Conservation (phyloP, 2,113 vertebrate species). For the Thomomys bottae region DNA sequence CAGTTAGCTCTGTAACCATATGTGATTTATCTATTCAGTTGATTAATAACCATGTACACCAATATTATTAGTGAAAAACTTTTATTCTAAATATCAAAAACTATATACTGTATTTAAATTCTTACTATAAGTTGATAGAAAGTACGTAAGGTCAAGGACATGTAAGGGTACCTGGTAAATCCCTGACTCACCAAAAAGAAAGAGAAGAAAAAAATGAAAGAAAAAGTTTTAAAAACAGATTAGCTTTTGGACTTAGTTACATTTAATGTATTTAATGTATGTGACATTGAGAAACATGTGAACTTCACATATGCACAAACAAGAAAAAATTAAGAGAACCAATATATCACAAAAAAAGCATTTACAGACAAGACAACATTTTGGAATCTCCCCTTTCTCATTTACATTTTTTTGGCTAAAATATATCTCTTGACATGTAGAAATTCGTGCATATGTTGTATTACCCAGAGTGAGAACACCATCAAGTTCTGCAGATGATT, state of each 20-base stretch:
- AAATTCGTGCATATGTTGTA: neutral
- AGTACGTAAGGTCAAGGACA: neutral
- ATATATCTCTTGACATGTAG: neutral
- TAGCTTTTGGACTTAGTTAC: slow-evolving; percentile 79
- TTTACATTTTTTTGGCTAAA: neutral
- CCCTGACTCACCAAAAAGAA: no score
- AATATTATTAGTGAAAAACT: slow-evolving; percentile 73
- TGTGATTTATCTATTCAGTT: slow-evolving; percentile 53
- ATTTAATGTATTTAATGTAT: slow-evolving; percentile 70
- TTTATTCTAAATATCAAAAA: slow-evolving; percentile 70
- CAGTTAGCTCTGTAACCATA: neutral
- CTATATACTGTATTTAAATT: neutral
- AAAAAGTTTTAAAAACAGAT: slow-evolving; percentile 30
- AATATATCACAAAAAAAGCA: neutral
- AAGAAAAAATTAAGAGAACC: neutral
- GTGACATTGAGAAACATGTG: slow-evolving; percentile 66
- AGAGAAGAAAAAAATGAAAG: no score
- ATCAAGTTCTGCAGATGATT: neutral
- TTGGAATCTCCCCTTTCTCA: neutral
- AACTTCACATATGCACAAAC: slow-evolving; percentile 67
- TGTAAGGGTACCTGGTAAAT: no score
- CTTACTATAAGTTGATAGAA: slow-evolving; percentile 73
- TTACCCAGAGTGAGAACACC: neutral
- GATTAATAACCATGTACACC: slow-evolving; percentile 35
- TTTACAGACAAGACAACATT: neutral